phyloP scores from a whole-genome alignment of 1,140 invertebrate genomes.

The Drosophila ananassae region DNA sequence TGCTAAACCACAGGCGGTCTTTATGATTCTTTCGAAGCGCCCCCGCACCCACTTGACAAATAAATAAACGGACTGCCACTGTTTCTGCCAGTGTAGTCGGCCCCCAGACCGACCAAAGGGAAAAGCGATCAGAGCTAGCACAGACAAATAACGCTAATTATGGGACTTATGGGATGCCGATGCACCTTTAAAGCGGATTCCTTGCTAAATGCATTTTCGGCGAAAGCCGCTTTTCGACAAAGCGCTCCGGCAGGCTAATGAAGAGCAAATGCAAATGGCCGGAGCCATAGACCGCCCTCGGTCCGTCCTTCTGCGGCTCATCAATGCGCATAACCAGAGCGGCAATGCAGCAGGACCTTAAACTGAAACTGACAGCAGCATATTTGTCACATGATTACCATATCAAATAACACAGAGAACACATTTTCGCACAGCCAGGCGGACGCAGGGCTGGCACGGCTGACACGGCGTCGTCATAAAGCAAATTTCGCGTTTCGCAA shows the following conservation, averaged over 20 bases:
- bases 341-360: constrained; percentile 18
- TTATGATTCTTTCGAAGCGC: too few relatives aligned
- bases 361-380: constrained; percentile 39
- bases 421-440: constrained; percentile 7
- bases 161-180: constrained; percentile 41
- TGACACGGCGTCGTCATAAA: constrained; percentile 13
- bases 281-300: background rate
- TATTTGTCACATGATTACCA: constrained; percentile 79
- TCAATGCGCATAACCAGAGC: constrained; percentile 79
- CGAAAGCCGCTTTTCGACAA: constrained; percentile 66
- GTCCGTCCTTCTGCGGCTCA: constrained; percentile 42
- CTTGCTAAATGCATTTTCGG: constrained; percentile 61
- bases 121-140: constrained; percentile 5
- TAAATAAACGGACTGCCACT: background rate
- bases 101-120: constrained; percentile 8
- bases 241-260: constrained; percentile 58
- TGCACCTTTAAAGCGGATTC: constrained; percentile 49
- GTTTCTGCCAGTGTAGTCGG: background rate
- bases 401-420: constrained; percentile 63
- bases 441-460: background rate
- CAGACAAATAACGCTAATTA: constrained; percentile 55
- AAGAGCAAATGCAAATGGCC: constrained; percentile 71
- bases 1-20: background rate
- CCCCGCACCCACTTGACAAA: too few relatives aligned
- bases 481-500: constrained; percentile 59